Conservation (phyloP, 2,113 vertebrate species). For the Lepus europaeus region DNA sequence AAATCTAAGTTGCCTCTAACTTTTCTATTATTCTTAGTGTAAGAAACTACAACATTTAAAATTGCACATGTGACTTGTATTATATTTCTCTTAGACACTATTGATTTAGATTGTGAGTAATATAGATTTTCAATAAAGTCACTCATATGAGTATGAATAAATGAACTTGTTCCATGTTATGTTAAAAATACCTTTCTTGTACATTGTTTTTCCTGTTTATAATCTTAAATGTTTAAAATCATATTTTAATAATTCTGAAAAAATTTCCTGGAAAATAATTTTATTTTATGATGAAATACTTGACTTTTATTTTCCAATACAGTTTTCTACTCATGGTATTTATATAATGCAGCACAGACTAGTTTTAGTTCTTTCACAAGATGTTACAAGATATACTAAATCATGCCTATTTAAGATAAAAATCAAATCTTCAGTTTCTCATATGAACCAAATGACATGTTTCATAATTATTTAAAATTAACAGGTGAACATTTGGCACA, state of each 20-base stretch:
- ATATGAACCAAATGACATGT: neutral
- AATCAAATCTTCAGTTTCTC: neutral
- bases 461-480: constrained; percentile 1
- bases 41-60: neutral
- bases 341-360: neutral
- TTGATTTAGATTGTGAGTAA: neutral
- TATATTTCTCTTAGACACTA: neutral
- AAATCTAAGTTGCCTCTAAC: neutral
- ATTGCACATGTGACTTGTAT: neutral
- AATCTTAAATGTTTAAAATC: neutral
- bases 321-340: neutral
- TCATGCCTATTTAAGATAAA: neutral
- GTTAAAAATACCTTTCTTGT: neutral
- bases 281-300: neutral
- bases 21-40: neutral
- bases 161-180: neutral
- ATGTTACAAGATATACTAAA: neutral
- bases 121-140: neutral
- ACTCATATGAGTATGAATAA: neutral
- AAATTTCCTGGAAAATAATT: neutral
- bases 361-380: neutral
- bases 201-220: neutral
- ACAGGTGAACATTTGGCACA: no score
- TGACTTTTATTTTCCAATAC: neutral
- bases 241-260: neutral